Conservation (phyloP, 1,140 invertebrate species). For the Trichoplusia ni region DNA sequence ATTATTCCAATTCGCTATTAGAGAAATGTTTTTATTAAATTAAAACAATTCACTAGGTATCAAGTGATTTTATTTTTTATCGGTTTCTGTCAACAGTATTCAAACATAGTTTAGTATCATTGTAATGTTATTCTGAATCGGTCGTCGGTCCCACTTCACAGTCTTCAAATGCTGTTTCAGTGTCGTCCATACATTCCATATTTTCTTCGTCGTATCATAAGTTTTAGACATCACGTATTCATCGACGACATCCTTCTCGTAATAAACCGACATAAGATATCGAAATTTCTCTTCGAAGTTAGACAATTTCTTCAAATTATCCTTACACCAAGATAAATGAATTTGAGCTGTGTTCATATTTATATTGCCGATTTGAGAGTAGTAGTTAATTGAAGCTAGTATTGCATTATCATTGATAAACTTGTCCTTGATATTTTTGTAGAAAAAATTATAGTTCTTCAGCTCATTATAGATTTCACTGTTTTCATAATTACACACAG, state of each 20-base stretch:
- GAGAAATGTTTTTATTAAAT: too few relatives aligned
- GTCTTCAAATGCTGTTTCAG: constrained; percentile 35
- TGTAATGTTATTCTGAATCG: constrained; percentile 5
- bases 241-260: constrained; percentile 41
- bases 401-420: constrained; percentile 38
- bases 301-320: constrained; percentile 36
- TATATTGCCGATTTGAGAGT: constrained; percentile 42
- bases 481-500: constrained; percentile 47
- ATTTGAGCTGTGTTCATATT: constrained; percentile 43
- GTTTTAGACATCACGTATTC: constrained; percentile 58
- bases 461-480: constrained; percentile 40
- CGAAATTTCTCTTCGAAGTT: constrained; percentile 38
- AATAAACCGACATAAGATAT: constrained; percentile 42
- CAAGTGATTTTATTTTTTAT: too few relatives aligned
- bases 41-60: too few relatives aligned
- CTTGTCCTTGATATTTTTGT: constrained; percentile 36
- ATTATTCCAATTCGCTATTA: too few relatives aligned
- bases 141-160: constrained; percentile 38
- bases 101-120: too few relatives aligned
- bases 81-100: too few relatives aligned
- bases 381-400: constrained; percentile 43
- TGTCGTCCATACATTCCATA: constrained; percentile 38
- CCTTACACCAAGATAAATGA: constrained; percentile 40
- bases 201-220: constrained; percentile 37
- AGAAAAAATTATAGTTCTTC: constrained; percentile 35